Evolutionary conservation across 2,888 invertebrate genomes (phyloP), one percentile per base, ranked within the genome.

Genomic region (Eueremaeus valkanovi): DNA sequence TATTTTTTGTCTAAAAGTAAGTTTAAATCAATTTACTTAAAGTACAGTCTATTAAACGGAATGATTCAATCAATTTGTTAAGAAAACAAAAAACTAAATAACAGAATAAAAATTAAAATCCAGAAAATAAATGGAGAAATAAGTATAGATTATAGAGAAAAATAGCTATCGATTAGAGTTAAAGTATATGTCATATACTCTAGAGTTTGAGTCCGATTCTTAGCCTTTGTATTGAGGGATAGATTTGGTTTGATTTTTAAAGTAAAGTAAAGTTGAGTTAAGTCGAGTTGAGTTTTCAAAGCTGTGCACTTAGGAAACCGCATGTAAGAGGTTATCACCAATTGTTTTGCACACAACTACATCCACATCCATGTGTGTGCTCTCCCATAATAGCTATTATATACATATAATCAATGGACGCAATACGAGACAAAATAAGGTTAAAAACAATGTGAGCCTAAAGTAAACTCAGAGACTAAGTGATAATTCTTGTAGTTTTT

Each of bases 321-420:
- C 51, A 51, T 51, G 21, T 51, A 51, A 40, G 51, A 51, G 51
- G 51, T 51, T 51, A n/a, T n/a, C n/a, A n/a, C n/a, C n/a, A n/a
- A n/a, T n/a, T n/a, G n/a, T n/a, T n/a, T n/a, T n/a, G n/a, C n/a
- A n/a, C n/a, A n/a, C n/a, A n/a, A n/a, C n/a, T n/a, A n/a, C n/a
- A n/a, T n/a, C n/a, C n/a, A n/a, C n/a, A 58, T 58, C 58, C 58
- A 58, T 58, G 27, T 58, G 58, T 58, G 8, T 58, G 58, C 16
- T 58, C 58, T n/a, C n/a, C 58, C 58, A 58, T 58, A 58, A 58
- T 21, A 58, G 24, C 58, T 24, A 16, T 24, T 58, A 58, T 58
- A 58, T 21, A 24, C 27, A 21, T 9, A 27, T 58, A 58, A 58
- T 58, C 21, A 58, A 24, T 24, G 11, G 6, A 29, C 3, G 6